Percentiles rank a stretch among this genome's conserved stretches.
These are phyloP conservation scores for Wiebesia pumilae DNA, from an alignment of 1,140 invertebrate genomes.

Conservation along the genomic window DNA sequence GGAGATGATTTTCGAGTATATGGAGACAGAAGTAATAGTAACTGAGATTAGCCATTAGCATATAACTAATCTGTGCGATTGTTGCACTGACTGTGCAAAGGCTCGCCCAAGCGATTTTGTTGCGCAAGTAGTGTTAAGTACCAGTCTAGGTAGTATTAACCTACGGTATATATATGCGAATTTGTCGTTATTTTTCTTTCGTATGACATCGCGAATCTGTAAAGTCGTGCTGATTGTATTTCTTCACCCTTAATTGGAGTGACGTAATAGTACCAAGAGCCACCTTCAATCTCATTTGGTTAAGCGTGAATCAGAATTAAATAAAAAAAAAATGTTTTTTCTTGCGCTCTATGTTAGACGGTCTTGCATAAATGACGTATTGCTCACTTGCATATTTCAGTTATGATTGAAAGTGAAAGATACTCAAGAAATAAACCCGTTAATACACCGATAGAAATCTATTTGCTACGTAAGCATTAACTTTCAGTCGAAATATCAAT, in stretches of 20 bases:
- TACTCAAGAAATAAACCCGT: not conserved
- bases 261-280: not conserved
- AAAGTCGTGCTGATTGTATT: not conserved
- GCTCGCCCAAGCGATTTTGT: not conserved
- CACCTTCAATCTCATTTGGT: not conserved
- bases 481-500: not conserved
- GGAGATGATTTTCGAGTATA: not conserved
- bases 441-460: not conserved
- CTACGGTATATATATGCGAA: not conserved
- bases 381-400: not conserved
- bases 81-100: not conserved
- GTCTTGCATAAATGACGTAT: not conserved
- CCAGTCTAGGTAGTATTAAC: too few relatives aligned
- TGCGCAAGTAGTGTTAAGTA: not conserved
- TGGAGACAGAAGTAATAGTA: not conserved
- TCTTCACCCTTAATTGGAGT: not conserved
- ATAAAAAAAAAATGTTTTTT: not conserved
- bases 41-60: not conserved
- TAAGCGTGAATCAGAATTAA: not conserved
- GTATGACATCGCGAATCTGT: not conserved
- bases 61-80: not conserved
- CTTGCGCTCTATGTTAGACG: not conserved
- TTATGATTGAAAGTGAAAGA: not conserved
- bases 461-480: not conserved
- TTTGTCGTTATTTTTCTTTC: not conserved